Percentiles rank a stretch among this genome's conserved stretches.
Conservation (phyloP, 1,140 invertebrate genomes). For the Camponotus vicinus region DNA sequence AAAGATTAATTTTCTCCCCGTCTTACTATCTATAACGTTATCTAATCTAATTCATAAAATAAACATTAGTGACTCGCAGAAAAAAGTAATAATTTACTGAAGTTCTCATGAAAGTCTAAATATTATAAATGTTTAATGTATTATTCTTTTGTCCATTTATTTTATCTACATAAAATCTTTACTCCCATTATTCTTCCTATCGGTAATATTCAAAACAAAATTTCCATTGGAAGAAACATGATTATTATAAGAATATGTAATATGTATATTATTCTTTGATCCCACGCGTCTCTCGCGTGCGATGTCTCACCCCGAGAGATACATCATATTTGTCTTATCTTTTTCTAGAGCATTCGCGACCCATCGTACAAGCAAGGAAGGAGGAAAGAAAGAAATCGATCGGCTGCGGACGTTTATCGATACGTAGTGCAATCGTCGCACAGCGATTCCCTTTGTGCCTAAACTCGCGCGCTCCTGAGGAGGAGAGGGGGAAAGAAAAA, state of each 20-base stretch:
- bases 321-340: conserved; percentile 1
- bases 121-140: neutral
- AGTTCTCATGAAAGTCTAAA: neutral
- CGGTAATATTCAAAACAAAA: neutral
- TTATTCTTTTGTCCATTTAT: neutral
- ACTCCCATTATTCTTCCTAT: neutral
- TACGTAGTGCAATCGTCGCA: conserved; percentile 33
- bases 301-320: neutral
- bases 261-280: neutral
- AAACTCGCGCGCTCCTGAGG: conserved; percentile 10
- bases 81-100: too few species aligned
- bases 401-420: conserved; percentile 56
- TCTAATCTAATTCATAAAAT: too few species aligned
- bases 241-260: neutral
- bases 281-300: too few species aligned
- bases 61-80: too few species aligned
- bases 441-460: conserved; percentile 62
- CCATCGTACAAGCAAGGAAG: neutral
- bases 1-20: too few species aligned
- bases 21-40: too few species aligned
- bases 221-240: neutral
- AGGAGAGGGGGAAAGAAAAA: conserved; percentile 63
- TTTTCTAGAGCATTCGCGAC: neutral
- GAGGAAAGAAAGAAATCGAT: conserved; percentile 27
- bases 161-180: neutral